Evolutionary conservation across 2,888 invertebrate genomes (phyloP).

Genomic region (Lydus trimaculatus): DNA sequence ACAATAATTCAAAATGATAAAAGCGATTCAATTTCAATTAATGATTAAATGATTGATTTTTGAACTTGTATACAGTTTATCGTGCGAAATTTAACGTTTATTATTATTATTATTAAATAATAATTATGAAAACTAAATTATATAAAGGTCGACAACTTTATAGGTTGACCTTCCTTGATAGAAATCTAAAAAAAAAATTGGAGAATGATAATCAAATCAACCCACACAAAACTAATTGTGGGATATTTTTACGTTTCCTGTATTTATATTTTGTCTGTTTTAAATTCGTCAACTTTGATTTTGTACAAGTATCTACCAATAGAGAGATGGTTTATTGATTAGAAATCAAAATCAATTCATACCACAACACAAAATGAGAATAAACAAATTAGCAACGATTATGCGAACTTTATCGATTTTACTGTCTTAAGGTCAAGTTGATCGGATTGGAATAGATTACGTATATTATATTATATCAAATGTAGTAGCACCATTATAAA

Average conservation of each 20-base stretch:
- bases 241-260: background rate
- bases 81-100: background rate
- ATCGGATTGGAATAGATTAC: too few species aligned
- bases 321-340: too few species aligned
- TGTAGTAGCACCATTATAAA: too few species aligned
- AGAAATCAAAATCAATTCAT: too few species aligned
- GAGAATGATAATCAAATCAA: background rate
- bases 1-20: background rate
- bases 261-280: background rate
- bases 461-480: too few species aligned
- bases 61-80: background rate
- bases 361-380: too few species aligned
- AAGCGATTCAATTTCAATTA: background rate
- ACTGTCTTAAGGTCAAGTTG: too few species aligned
- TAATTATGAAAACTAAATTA: background rate
- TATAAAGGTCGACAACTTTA: background rate
- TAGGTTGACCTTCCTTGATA: background rate
- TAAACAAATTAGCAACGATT: too few species aligned
- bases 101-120: background rate
- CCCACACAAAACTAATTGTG: background rate
- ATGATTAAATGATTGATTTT: background rate
- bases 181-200: background rate
- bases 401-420: too few species aligned
- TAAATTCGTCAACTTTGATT: too few species aligned
- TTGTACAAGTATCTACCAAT: too few species aligned